phyloP scores from a whole-genome alignment of 2,113 vertebrate genomes.

The Stegostoma tigrinum region DNA sequence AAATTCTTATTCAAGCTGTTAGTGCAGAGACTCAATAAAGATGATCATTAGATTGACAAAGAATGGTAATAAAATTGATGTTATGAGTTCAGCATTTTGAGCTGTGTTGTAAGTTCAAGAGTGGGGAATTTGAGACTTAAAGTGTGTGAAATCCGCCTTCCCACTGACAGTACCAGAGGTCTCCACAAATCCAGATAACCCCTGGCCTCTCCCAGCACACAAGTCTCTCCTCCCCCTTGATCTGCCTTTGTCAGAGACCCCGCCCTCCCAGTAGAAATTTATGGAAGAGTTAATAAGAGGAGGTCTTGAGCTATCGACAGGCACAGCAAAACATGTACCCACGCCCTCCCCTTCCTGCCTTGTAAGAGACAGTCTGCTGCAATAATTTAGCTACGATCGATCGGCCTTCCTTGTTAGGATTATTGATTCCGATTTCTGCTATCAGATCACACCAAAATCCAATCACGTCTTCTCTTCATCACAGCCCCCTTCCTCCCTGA shows the following conservation, averaged over 20 bases:
- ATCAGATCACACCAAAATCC: neutral
- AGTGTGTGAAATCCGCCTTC: neutral
- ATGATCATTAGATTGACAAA: slow-evolving; percentile 8
- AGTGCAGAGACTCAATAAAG: neutral
- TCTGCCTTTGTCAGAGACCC: neutral
- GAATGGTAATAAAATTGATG: neutral
- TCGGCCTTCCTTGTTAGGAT: neutral
- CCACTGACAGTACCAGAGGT: neutral
- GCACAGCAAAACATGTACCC: neutral
- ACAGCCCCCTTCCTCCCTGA: neutral
- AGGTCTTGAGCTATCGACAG: neutral
- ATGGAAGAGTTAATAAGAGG: neutral
- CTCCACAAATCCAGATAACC: neutral
- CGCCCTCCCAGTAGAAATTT: neutral
- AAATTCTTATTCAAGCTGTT: neutral
- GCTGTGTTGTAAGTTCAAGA: neutral
- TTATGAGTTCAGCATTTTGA: neutral
- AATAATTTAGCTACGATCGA: neutral
- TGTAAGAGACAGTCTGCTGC: neutral
- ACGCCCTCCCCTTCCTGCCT: no score
- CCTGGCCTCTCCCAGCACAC: neutral
- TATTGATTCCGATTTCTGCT: neutral
- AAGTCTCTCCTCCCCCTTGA: neutral
- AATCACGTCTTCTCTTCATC: neutral
- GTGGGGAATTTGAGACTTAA: neutral